A percentile compares a stretch with the other conserved stretches of the same genome.
Conservation (phyloP, 1,140 invertebrate genomes). For the Caenorhabditis tropicalis region DNA sequence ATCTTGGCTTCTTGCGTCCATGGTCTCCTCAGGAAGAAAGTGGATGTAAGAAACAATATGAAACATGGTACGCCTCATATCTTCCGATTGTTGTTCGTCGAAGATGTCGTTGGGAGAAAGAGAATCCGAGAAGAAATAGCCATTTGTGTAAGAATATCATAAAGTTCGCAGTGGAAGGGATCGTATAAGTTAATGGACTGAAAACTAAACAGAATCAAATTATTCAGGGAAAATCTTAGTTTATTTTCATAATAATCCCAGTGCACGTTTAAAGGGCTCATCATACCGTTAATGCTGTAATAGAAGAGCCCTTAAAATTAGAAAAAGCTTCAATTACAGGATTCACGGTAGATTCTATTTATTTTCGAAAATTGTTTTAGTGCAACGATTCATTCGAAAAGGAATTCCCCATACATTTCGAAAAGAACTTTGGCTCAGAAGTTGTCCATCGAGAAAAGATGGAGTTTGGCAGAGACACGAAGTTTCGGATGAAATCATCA, state of each 20-base stretch:
- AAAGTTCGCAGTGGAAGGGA: too few species aligned
- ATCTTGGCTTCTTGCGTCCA: conserved; percentile 46
- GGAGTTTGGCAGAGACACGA: background rate
- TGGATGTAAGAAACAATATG: conserved; percentile 31
- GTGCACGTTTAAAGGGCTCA: too few species aligned
- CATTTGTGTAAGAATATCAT: conserved; percentile 23
- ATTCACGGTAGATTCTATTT: too few species aligned
- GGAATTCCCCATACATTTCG: conserved; percentile 35
- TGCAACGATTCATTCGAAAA: conserved; percentile 47
- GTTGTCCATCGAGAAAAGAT: conserved; percentile 20
- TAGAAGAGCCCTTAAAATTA: too few species aligned
- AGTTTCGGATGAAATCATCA: conserved; percentile 43
- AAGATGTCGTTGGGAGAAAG: conserved; percentile 49
- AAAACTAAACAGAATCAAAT: too few species aligned
- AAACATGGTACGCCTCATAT: conserved; percentile 34
- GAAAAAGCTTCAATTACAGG: too few species aligned
- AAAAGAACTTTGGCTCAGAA: conserved; percentile 44
- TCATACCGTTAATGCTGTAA: too few species aligned
- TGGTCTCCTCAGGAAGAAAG: conserved; percentile 44
- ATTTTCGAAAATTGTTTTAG: background rate
- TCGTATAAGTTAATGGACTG: background rate
- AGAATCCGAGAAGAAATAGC: conserved; percentile 29
- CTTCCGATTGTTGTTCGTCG: conserved; percentile 41
- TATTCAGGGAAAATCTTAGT: too few species aligned
- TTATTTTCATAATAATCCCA: too few species aligned